Base-by-base conservation (phyloP, 2,888 invertebrate species). In the Lepidocyrtinus sp. region DNA sequence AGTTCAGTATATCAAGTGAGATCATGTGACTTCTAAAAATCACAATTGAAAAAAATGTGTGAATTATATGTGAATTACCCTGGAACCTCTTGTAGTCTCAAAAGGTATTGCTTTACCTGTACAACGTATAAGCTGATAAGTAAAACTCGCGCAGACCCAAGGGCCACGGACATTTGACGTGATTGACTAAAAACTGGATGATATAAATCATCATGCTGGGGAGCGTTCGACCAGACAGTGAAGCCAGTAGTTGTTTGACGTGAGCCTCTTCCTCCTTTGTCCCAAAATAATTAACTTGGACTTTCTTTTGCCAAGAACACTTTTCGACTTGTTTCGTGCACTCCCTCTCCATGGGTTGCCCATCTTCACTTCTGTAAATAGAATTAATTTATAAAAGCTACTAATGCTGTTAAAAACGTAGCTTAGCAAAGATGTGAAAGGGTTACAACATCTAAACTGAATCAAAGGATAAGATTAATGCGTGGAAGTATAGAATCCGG, bases 131-230 rank as follows among this genome's bases (percentile, higher is more conserved):
- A 3, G 92, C 90, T 88, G 91, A 90, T 79, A 93, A 88, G 88
- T 91, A 94, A 63, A 92, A 87, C 15, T 90, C 89, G 0, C 90
- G 87, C 27, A 94, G 89, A 63, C 90, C 90, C 78, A 90, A 88
- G 0, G 94, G 93, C 94, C 94, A 94, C 82, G 91, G 90, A 7
- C 90, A 87, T 85, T 90, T 90, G 7, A 69, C 55, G 92, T 93
- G 91, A 3, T 88, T 89, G 7, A 92, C 89, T 70, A 94, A 88
- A 84, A 90, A 89, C 86, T 89, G 89, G 0, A 93, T 90, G 7
- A 94, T 88, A 85, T 93, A 90, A 62, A 89, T 89, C 85, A 92
- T 91, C 83, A 92, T 90, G 85, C 91, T 91, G 36, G 88, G 88
- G 71, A 88, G 88, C 1, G 87, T 87, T 1, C 1, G 15, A 15